Evolutionary conservation across 92 coral and sea anemone genomes (phyloP).

Genomic region (Nematostella vectensis): DNA sequence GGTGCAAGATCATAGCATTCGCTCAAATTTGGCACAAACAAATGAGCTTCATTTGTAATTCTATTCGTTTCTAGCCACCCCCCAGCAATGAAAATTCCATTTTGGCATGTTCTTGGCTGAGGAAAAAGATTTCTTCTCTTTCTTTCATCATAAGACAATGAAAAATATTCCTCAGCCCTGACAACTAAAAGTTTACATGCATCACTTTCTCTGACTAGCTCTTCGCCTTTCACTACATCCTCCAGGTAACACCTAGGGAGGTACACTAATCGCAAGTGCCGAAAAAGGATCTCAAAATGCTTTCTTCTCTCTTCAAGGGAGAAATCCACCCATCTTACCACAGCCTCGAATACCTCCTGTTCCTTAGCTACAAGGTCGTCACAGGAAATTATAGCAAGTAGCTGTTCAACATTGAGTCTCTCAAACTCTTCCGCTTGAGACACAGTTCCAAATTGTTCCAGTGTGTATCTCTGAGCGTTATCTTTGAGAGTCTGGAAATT

Average conservation of each 20-base stretch:
- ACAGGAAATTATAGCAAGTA: slow-evolving; percentile 71
- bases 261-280: slow-evolving; percentile 49
- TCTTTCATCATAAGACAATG: slow-evolving; percentile 23
- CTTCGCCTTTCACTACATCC: slow-evolving; percentile 53
- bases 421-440: slow-evolving; percentile 56
- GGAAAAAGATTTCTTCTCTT: slow-evolving; percentile 8
- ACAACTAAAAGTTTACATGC: slow-evolving; percentile 31
- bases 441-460: slow-evolving; percentile 66
- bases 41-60: slow-evolving; percentile 33
- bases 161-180: slow-evolving; percentile 51
- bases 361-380: slow-evolving; percentile 90
- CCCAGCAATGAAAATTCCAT: slow-evolving; percentile 52
- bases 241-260: slow-evolving; percentile 69
- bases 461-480: slow-evolving; percentile 58
- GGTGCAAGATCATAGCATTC: slow-evolving; percentile 45
- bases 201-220: slow-evolving; percentile 45
- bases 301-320: slow-evolving; percentile 45
- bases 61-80: slow-evolving; percentile 56
- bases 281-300: slow-evolving; percentile 63
- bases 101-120: slow-evolving; percentile 65
- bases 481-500: slow-evolving; percentile 54
- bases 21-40: slow-evolving; percentile 51
- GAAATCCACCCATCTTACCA: slow-evolving; percentile 65
- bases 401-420: slow-evolving; percentile 48
- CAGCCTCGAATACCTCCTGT: slow-evolving; percentile 71